phyloP scores from a whole-genome alignment of 2,113 vertebrate species.

The Phrynosoma platyrhinos region DNA sequence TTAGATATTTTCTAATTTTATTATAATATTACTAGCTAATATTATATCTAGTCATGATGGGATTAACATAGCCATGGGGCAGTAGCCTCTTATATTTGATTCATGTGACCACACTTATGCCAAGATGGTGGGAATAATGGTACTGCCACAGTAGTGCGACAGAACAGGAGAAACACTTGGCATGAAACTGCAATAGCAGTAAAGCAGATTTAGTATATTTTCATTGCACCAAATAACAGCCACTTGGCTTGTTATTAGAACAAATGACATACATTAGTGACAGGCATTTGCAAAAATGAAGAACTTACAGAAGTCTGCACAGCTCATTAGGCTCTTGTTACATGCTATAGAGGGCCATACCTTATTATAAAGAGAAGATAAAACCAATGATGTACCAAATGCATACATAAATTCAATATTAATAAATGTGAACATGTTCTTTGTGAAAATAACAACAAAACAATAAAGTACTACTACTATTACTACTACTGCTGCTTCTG shows the following conservation, averaged over 20 bases:
- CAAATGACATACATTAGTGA: slow-evolving; percentile 85
- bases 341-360: slow-evolving; percentile 80
- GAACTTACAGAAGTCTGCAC: slow-evolving; percentile 83
- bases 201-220: slow-evolving; percentile 76
- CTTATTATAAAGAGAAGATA: slow-evolving; percentile 77
- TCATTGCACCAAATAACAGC: slow-evolving; percentile 78
- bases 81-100: not conserved
- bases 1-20: not conserved
- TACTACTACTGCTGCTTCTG: slow-evolving; percentile 31
- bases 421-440: slow-evolving; percentile 42
- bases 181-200: slow-evolving; percentile 67
- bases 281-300: slow-evolving; percentile 83
- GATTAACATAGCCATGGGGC: not conserved
- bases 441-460: slow-evolving; percentile 28
- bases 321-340: slow-evolving; percentile 82
- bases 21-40: not conserved
- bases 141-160: slow-evolving; percentile 42
- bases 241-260: slow-evolving; percentile 84
- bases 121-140: slow-evolving; percentile 15
- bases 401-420: slow-evolving; percentile 41
- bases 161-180: slow-evolving; percentile 49
- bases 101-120: not conserved
- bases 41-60: not conserved
- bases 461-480: slow-evolving; percentile 25
- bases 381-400: slow-evolving; percentile 34